Conservation (phyloP, 1,140 invertebrate species). For the Odontomachus brunneus region DNA sequence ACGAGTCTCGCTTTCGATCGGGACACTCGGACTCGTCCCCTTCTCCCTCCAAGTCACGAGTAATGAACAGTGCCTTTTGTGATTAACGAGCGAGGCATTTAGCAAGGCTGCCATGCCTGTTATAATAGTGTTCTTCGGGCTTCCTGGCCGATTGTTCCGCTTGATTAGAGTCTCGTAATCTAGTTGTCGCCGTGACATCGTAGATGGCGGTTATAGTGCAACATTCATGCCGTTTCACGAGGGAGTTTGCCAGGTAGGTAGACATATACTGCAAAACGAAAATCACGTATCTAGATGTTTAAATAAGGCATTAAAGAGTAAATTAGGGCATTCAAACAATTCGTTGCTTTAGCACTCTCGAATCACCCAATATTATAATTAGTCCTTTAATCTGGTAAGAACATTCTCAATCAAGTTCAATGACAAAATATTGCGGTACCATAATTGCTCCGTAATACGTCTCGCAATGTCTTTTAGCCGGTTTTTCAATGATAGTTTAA, state of each 20-base stretch:
- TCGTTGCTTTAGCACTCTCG: slow-evolving; percentile 17
- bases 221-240: not conserved
- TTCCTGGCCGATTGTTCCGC: slow-evolving; percentile 13
- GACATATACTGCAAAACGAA: too few relatives aligned
- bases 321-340: slow-evolving; percentile 13
- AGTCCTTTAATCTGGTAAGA: slow-evolving; percentile 12
- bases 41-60: slow-evolving; percentile 26
- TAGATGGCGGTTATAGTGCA: not conserved
- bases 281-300: slow-evolving; percentile 24
- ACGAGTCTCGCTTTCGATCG: not conserved
- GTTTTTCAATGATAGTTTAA: too few relatives aligned
- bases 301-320: slow-evolving; percentile 10
- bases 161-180: slow-evolving; percentile 44
- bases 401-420: slow-evolving; percentile 21
- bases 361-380: slow-evolving; percentile 6
- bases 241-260: not conserved
- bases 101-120: slow-evolving; percentile 2
- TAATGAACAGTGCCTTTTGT: slow-evolving; percentile 43
- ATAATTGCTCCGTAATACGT: not conserved
- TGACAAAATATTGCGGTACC: not conserved
- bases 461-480: too few relatives aligned
- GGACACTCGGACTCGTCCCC: not conserved
- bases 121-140: slow-evolving; percentile 7
- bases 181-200: not conserved
- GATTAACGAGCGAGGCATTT: slow-evolving; percentile 60